Evolutionary conservation across 2,888 invertebrate genomes (phyloP).

Genomic region (Lottia gigantea): DNA sequence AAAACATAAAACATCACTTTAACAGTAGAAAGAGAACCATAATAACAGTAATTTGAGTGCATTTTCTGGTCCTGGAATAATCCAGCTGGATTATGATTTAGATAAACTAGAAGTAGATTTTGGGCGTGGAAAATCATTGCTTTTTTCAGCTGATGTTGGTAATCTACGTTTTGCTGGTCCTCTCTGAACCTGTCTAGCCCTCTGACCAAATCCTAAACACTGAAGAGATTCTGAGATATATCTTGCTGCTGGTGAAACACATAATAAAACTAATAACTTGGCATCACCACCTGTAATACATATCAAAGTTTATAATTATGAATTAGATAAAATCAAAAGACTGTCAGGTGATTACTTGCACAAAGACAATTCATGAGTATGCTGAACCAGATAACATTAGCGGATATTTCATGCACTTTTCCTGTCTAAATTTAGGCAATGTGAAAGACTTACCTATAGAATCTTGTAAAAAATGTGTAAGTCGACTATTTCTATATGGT

Average conservation of each 20-base stretch:
- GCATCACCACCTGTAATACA: conserved; percentile 58
- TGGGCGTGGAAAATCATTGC: conserved; percentile 27
- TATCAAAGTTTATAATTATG: background rate
- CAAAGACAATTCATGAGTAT: too few species aligned
- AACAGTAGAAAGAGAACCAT: background rate
- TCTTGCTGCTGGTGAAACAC: conserved; percentile 58
- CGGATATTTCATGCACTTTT: too few species aligned
- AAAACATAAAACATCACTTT: too few species aligned
- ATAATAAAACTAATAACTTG: conserved; percentile 58
- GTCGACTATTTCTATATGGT: conserved; percentile 60
- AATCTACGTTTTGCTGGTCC: conserved; percentile 57
- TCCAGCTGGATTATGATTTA: too few species aligned
- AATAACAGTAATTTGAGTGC: background rate
- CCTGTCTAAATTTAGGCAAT: too few species aligned
- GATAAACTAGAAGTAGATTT: conserved; percentile 1
- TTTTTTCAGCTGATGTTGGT: conserved; percentile 56
- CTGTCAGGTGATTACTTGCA: background rate
- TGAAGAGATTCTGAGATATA: conserved; percentile 61
- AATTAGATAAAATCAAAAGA: too few species aligned
- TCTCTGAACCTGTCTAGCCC: conserved; percentile 61
- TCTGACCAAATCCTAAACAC: conserved; percentile 60
- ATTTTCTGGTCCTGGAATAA: background rate
- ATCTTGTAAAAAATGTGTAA: conserved; percentile 62
- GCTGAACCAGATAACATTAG: too few species aligned
- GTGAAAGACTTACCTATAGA: conserved; percentile 58